phyloP scores from a whole-genome alignment of 2,797 vertebrate species.

The Mus caroli region DNA sequence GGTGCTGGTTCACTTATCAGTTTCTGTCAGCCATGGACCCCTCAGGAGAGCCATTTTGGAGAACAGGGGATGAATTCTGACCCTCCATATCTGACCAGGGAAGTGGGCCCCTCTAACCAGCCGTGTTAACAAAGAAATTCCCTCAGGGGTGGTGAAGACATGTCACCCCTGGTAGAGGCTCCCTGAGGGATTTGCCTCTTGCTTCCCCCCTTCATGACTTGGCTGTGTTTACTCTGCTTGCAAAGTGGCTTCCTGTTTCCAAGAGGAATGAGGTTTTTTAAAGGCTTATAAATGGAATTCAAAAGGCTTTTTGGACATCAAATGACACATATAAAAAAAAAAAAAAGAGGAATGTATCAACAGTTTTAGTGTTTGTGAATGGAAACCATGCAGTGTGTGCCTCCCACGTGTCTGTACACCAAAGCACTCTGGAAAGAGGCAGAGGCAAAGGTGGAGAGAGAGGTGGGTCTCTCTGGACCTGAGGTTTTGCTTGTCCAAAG shows the following conservation, averaged over 20 bases:
- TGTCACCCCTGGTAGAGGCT: background rate
- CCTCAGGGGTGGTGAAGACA: rapidly evolving
- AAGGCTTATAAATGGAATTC: conserved; percentile 80
- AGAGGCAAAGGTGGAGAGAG: background rate
- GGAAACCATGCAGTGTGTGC: conserved; percentile 44
- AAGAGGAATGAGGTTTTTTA: conserved; percentile 78
- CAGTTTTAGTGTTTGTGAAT: conserved; percentile 74
- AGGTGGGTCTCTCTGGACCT: background rate
- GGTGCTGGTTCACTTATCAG: rapidly evolving
- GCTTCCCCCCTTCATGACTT: conserved; percentile 25
- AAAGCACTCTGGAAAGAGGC: background rate
- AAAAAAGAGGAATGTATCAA: conserved; percentile 57
- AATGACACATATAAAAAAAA: conserved; percentile 69
- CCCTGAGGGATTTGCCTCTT: background rate
- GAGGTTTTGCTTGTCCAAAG: conserved; percentile 1
- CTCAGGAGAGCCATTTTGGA: background rate
- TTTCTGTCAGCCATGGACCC: too few species aligned
- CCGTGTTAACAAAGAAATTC: too few species aligned
- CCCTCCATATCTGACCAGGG: background rate
- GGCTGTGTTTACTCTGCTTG: conserved; percentile 63
- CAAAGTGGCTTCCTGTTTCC: conserved; percentile 80
- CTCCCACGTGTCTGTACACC: conserved; percentile 14
- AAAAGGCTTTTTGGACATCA: conserved; percentile 82
- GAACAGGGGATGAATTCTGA: too few species aligned
- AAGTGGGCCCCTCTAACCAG: rapidly evolving